Evolutionary conservation across 2,797 vertebrate genomes (phyloP).

Genomic region (Sorex maritimensis): DNA sequence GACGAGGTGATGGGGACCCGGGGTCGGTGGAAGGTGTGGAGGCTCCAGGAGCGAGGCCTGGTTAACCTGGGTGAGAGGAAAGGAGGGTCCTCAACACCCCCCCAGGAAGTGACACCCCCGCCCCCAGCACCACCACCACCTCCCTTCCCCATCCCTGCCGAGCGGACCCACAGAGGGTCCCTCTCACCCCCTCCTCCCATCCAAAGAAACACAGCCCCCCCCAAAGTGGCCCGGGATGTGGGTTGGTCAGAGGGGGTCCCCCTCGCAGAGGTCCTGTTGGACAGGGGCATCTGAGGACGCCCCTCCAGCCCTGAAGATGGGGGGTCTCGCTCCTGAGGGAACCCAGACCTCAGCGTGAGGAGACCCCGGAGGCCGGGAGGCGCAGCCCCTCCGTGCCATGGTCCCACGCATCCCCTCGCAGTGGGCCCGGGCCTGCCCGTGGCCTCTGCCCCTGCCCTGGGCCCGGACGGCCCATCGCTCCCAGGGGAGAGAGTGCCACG

Average conservation of each 20-base stretch:
- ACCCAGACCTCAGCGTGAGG: not conserved
- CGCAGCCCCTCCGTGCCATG: not conserved
- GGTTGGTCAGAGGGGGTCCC: not conserved
- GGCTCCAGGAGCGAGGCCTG: not conserved
- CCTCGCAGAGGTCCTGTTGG: not conserved
- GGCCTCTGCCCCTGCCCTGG: slow-evolving; percentile 63
- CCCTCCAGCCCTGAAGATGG: not conserved
- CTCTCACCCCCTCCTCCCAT: not conserved
- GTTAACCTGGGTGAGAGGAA: not conserved
- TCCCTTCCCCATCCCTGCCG: too few species aligned
- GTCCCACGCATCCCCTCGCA: not conserved
- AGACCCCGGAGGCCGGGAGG: not conserved
- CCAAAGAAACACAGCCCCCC: not conserved
- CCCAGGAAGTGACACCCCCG: not conserved
- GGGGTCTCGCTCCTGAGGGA: slow-evolving; percentile 38
- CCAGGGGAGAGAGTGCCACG: slow-evolving; percentile 17
- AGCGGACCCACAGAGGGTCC: not conserved
- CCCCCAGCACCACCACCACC: not conserved
- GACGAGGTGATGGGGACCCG: not conserved
- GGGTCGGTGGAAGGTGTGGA: not conserved
- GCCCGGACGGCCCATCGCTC: not conserved
- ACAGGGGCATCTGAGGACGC: slow-evolving; percentile 46
- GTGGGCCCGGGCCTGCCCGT: not conserved
- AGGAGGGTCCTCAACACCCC: not conserved
- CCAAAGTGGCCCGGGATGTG: not conserved